Conservation (phyloP, 2,888 invertebrate species). For the Mantis religiosa region DNA sequence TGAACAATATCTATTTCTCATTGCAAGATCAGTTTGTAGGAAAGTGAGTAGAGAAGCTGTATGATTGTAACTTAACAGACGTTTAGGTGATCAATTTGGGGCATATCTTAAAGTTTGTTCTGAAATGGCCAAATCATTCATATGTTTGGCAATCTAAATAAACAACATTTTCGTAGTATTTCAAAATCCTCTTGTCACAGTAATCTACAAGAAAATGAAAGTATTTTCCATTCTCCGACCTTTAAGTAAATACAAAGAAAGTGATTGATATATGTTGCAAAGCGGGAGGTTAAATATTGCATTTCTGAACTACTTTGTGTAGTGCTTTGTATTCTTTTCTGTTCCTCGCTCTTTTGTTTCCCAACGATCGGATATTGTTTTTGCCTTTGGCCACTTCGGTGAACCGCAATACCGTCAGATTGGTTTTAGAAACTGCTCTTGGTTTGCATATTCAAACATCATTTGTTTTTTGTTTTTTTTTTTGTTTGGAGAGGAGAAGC, state of each 20-base stretch:
- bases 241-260: neutral
- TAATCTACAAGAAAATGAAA: neutral
- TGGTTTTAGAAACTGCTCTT: neutral
- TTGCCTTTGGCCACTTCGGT: neutral
- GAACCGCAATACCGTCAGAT: neutral
- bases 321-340: no score
- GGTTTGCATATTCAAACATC: neutral
- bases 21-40: no score
- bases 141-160: no score
- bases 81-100: no score
- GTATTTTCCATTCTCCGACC: neutral
- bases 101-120: no score
- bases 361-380: neutral
- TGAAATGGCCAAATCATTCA: no score
- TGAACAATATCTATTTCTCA: no score
- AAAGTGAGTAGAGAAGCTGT: no score
- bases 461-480: neutral
- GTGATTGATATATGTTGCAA: neutral
- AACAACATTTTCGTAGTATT: no score
- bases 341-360: neutral
- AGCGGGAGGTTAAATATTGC: neutral
- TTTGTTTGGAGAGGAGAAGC: neutral
- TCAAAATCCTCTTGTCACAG: no score
- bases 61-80: no score
- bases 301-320: neutral